Base-by-base conservation (phyloP, 2,797 vertebrate species). In the Manis crassicaudata region DNA sequence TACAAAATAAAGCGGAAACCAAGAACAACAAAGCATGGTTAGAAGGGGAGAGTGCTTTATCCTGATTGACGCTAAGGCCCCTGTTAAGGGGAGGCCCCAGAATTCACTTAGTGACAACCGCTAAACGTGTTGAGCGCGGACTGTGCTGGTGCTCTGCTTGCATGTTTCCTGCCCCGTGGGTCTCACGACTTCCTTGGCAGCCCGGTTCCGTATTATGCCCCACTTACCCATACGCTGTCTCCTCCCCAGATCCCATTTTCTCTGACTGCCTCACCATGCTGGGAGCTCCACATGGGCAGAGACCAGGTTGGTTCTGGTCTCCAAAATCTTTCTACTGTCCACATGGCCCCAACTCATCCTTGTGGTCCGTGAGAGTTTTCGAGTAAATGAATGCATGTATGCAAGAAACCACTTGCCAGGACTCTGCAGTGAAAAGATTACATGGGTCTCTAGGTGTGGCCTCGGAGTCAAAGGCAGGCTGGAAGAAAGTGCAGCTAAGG, bases 141-240 rank as follows among this genome's bases (percentile, higher is more conserved):
- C 3, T 0, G 14, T 7, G 46, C 46, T 35, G 4, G 37, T 6
- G 32, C 43, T 62, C 54, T 12, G 0, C 23, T 10, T 14, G 73
- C 12, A 0, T 0, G 35, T 5, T 3, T 70, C n/a, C n/a, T 87
- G 54, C 21, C 4, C 18, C 13, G 0, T 6, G 3, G 5, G 3
- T 8, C 87, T 56, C 43, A 12, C 60, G 29, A 3, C 4, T 3
- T 12, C 27, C 13, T 6, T 4, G 0, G 73, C n/a, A 37, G 52
- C 43, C 25, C 23, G 75, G 65, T 62, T 32, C 94, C 23, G 9
- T 10, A 10, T 20, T 7, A 17, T 16, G 21, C 16, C 46, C 10
- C 0, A 1, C 18, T 32, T 27, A 73, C 23, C 6, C 3, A 0
- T 2, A 86, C 4, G 14, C 14, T 2, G 2, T 37, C 60, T 35